Percentiles rank a stretch among this genome's conserved stretches.
phyloP scores from a whole-genome alignment of 2,888 invertebrate species.

The Patella ulyssiponensis region DNA sequence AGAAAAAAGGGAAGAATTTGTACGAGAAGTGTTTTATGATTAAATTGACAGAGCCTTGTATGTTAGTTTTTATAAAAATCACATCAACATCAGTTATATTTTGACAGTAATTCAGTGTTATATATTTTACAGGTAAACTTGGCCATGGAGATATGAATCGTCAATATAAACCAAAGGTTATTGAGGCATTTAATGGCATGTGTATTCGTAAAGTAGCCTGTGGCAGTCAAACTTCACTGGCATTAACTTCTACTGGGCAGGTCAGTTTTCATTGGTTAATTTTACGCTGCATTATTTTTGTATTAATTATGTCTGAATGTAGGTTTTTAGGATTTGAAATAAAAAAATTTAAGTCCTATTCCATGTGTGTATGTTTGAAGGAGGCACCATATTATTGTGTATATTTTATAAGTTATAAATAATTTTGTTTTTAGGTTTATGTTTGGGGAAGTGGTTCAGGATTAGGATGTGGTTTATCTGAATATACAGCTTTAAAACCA shows the following conservation, averaged over 20 bases:
- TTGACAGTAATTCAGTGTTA: too few relatives aligned
- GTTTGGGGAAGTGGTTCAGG: constrained; percentile 79
- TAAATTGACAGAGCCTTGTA: too few relatives aligned
- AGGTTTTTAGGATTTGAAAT: too few relatives aligned
- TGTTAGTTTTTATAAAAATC: too few relatives aligned
- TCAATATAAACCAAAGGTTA: constrained; percentile 77
- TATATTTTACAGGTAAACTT: constrained; percentile 62
- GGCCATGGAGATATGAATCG: constrained; percentile 73
- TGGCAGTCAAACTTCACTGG: constrained; percentile 79
- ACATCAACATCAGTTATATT: too few relatives aligned
- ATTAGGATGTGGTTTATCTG: constrained; percentile 77
- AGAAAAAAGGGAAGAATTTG: too few relatives aligned
- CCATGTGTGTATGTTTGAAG: too few relatives aligned
- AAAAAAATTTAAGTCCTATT: too few relatives aligned
- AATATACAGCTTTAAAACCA: constrained; percentile 76
- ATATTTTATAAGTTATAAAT: too few relatives aligned
- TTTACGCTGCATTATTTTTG: not conserved
- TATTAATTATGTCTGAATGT: too few relatives aligned
- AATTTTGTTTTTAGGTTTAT: constrained; percentile 72
- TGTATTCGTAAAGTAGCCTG: constrained; percentile 78
- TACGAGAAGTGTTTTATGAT: too few relatives aligned
- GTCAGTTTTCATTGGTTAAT: constrained; percentile 59
- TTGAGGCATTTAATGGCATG: constrained; percentile 77
- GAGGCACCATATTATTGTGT: too few relatives aligned
- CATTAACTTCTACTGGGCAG: constrained; percentile 77